These are phyloP conservation scores for Xanthorhoe designata DNA, from an alignment of 2,888 invertebrate species.

Conservation along the genomic window DNA sequence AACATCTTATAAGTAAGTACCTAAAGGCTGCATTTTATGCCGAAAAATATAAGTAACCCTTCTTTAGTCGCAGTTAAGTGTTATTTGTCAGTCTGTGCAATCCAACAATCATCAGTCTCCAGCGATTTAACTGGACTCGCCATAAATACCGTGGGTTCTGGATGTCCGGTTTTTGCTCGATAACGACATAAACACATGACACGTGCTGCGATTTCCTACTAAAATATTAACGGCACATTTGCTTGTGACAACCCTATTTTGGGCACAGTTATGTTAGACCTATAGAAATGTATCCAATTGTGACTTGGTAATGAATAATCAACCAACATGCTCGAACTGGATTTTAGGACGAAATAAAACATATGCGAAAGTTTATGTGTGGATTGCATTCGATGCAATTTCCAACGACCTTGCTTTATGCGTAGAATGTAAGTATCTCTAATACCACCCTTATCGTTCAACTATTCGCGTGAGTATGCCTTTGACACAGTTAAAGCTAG, in stretches of 20 bases:
- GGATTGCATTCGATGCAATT: slow-evolving; percentile 42
- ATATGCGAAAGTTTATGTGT: slow-evolving; percentile 38
- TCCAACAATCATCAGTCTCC: slow-evolving; percentile 16
- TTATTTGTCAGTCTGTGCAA: slow-evolving; percentile 12
- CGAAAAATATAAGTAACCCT: too few relatives aligned
- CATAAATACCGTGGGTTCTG: slow-evolving; percentile 31
- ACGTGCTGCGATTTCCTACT: slow-evolving; percentile 30
- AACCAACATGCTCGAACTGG: slow-evolving; percentile 33
- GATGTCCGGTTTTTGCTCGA: slow-evolving; percentile 39
- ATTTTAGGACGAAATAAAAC: slow-evolving; percentile 40
- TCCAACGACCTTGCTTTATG: slow-evolving; percentile 47
- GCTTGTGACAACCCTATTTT: slow-evolving; percentile 14
- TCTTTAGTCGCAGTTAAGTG: slow-evolving; percentile 4
- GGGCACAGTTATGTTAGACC: not conserved
- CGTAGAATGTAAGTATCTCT: slow-evolving; percentile 31
- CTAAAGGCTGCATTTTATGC: too few relatives aligned
- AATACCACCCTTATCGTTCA: slow-evolving; percentile 37
- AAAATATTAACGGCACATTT: slow-evolving; percentile 17
- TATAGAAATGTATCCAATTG: not conserved
- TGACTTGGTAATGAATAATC: slow-evolving; percentile 3
- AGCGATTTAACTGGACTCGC: slow-evolving; percentile 34
- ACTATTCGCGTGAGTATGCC: slow-evolving; percentile 32
- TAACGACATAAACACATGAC: slow-evolving; percentile 36
- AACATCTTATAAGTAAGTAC: not conserved
- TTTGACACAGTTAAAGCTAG: slow-evolving; percentile 37